These are phyloP conservation scores for Abscondita cerata DNA, from an alignment of 2,888 invertebrate species.

Conservation along the genomic window DNA sequence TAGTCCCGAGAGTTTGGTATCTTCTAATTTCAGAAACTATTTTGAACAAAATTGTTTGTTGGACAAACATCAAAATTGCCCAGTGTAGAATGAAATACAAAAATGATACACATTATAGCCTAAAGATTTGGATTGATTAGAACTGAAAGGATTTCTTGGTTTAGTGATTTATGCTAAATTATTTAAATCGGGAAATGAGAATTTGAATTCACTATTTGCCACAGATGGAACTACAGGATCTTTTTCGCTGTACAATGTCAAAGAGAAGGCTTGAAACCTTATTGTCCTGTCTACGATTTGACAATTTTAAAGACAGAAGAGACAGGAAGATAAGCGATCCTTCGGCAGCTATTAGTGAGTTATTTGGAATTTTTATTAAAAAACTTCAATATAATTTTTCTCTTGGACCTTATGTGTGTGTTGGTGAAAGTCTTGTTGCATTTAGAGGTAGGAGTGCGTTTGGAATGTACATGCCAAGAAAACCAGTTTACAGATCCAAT, in stretches of 20 bases:
- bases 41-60: background rate
- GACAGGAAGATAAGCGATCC: background rate
- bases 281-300: background rate
- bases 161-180: background rate
- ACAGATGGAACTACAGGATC: conserved; percentile 12
- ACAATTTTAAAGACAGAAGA: background rate
- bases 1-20: conserved; percentile 4
- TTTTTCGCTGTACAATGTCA: conserved; percentile 7
- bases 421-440: conserved; percentile 7
- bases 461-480: conserved; percentile 9
- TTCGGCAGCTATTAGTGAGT: background rate
- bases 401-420: conserved; percentile 3
- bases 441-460: background rate
- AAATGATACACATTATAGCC: background rate
- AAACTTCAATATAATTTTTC: background rate
- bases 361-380: too few species aligned
- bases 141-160: conserved; percentile 5
- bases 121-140: background rate
- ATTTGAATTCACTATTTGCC: conserved; percentile 9
- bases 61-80: background rate
- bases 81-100: background rate
- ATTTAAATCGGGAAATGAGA: conserved; percentile 17
- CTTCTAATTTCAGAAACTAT: conserved; percentile 14
- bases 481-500: conserved; percentile 22
- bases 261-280: background rate